Evolutionary conservation across 2,888 invertebrate genomes (phyloP).

Genomic region (Pseudococcus longispinus): DNA sequence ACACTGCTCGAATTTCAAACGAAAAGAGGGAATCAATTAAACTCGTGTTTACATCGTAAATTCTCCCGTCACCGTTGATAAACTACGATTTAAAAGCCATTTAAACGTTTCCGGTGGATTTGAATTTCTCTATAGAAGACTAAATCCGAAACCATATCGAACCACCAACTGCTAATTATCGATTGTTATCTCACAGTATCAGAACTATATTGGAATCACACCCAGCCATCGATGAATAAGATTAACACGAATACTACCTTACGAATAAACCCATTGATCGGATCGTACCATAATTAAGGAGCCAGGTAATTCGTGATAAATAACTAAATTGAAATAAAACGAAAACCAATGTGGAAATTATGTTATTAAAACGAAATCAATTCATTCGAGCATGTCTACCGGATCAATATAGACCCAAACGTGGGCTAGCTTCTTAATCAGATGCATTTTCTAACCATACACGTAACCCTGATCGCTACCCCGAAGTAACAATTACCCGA

Average conservation of each 20-base stretch:
- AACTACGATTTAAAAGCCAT: neutral
- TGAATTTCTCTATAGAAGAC: neutral
- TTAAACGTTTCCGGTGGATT: neutral
- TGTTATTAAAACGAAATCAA: neutral
- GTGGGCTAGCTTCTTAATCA: neutral
- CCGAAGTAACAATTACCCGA: neutral
- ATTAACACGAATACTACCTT: neutral
- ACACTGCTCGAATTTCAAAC: too few relatives aligned
- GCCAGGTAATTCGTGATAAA: neutral
- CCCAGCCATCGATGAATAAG: neutral
- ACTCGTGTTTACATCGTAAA: neutral
- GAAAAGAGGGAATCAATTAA: neutral
- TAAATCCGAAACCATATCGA: neutral
- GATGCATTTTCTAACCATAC: neutral
- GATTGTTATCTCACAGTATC: neutral
- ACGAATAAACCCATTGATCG: neutral
- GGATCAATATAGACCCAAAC: neutral
- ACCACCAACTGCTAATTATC: neutral
- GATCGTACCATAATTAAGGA: neutral
- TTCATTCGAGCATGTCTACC: constrained; percentile 4
- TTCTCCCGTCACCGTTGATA: neutral
- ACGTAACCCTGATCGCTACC: neutral
- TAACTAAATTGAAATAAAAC: neutral
- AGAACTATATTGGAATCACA: neutral
- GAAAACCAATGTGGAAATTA: neutral